Evolutionary conservation across 1,140 invertebrate genomes (phyloP).

Genomic region (Aphidius gifuensis): DNA sequence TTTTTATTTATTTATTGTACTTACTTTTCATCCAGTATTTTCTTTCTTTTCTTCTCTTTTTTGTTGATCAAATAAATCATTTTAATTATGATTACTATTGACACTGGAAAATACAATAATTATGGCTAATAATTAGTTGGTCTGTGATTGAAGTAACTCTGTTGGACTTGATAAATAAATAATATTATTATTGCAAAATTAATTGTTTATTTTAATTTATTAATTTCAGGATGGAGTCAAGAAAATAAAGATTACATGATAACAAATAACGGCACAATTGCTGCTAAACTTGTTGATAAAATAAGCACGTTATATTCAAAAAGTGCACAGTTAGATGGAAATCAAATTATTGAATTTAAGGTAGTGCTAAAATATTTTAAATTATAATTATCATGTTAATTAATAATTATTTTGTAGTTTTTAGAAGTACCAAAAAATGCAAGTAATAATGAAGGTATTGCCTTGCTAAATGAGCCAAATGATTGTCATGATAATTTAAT

Average conservation of each 20-base stretch:
- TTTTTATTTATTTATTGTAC: neutral
- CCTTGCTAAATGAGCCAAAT: constrained; percentile 25
- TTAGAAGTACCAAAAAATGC: constrained; percentile 27
- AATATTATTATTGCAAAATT: neutral
- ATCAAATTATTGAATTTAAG: constrained; percentile 37
- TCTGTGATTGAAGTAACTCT: too few relatives aligned
- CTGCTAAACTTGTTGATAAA: constrained; percentile 27
- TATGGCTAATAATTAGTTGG: too few relatives aligned
- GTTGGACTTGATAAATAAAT: too few relatives aligned
- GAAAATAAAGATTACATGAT: constrained; percentile 31
- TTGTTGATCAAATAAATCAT: neutral
- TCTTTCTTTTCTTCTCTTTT: constrained; percentile 1
- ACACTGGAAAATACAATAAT: too few relatives aligned
- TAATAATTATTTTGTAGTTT: constrained; percentile 14
- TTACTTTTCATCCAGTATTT: too few relatives aligned
- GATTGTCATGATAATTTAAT: constrained; percentile 25
- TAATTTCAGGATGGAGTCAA: constrained; percentile 24
- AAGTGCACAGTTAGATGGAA: constrained; percentile 29
- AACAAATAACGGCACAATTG: constrained; percentile 27
- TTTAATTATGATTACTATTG: too few relatives aligned
- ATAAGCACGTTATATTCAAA: constrained; percentile 31
- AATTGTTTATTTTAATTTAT: constrained; percentile 7
- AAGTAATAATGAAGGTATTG: constrained; percentile 32
- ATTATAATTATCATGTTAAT: neutral
- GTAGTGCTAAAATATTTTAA: constrained; percentile 16